A percentile compares a stretch with the other conserved stretches of the same genome.
phyloP scores from a whole-genome alignment of 2,888 invertebrate species.

The Dusona sp. region DNA sequence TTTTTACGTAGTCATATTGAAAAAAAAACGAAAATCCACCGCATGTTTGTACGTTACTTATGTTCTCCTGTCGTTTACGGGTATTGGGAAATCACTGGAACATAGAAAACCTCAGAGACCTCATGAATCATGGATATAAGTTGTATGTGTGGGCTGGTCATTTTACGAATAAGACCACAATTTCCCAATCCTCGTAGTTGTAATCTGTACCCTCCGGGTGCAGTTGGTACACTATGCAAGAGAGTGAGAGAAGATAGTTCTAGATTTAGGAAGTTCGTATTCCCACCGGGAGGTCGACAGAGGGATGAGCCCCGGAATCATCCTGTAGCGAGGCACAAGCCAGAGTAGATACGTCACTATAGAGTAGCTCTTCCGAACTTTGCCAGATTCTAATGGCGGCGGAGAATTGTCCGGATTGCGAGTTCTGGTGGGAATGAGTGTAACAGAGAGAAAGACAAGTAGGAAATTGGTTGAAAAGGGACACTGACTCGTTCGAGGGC shows the following conservation, averaged over 20 bases:
- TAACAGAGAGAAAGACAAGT: slow-evolving; percentile 28
- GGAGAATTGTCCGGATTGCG: slow-evolving; percentile 52
- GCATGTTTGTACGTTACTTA: neutral
- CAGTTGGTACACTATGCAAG: slow-evolving; percentile 33
- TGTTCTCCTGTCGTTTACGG: neutral
- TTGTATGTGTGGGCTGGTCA: slow-evolving; percentile 23
- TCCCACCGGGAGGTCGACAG: slow-evolving; percentile 24
- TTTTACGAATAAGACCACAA: slow-evolving; percentile 32
- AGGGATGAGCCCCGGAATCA: slow-evolving; percentile 43
- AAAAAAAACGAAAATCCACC: neutral
- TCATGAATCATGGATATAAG: slow-evolving; percentile 15
- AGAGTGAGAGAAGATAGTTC: slow-evolving; percentile 37
- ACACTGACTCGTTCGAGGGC: slow-evolving; percentile 32
- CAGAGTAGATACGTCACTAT: slow-evolving; percentile 68
- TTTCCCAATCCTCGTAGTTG: slow-evolving; percentile 31
- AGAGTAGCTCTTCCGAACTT: slow-evolving; percentile 70
- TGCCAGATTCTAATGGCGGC: slow-evolving; percentile 64
- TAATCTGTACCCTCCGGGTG: slow-evolving; percentile 49
- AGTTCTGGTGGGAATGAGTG: slow-evolving; percentile 37
- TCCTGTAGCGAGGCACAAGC: slow-evolving; percentile 58
- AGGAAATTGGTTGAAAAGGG: slow-evolving; percentile 30
- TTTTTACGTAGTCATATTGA: neutral
- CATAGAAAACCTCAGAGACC: neutral
- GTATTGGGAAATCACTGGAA: slow-evolving; percentile 3
- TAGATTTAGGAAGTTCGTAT: slow-evolving; percentile 48